These are phyloP conservation scores for Cyrtorhinus lividipennis DNA, from an alignment of 1,140 invertebrate genomes.

Conservation along the genomic window DNA sequence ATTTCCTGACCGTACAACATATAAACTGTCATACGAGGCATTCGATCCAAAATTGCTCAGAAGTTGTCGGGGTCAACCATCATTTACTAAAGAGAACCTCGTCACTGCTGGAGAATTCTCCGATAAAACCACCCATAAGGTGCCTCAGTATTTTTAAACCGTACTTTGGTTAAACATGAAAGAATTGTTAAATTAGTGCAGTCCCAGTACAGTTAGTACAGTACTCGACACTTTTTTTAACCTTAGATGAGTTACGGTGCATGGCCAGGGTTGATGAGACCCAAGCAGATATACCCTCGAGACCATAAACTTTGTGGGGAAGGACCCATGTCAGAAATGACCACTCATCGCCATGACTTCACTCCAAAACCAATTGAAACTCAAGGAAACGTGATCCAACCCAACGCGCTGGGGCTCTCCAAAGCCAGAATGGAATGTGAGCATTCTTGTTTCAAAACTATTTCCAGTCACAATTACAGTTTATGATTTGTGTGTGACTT, in stretches of 20 bases:
- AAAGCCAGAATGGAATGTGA: conserved; percentile 20
- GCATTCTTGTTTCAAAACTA: not conserved
- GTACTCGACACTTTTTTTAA: too few species aligned
- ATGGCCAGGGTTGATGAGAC: conserved; percentile 18
- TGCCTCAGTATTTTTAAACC: too few species aligned
- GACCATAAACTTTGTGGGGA: conserved; percentile 23
- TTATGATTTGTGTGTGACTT: too few species aligned
- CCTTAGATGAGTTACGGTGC: conserved; percentile 25
- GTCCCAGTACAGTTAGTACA: too few species aligned
- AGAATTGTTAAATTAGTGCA: too few species aligned
- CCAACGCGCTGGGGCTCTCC: conserved; percentile 21
- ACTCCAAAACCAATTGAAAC: conserved; percentile 22
- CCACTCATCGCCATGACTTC: conserved; percentile 24
- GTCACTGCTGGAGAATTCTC: conserved; percentile 20
- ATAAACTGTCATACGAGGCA: conserved; percentile 22
- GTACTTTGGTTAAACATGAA: too few species aligned
- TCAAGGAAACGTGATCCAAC: conserved; percentile 15
- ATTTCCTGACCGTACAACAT: conserved; percentile 21
- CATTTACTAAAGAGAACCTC: conserved; percentile 20
- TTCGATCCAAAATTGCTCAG: conserved; percentile 20
- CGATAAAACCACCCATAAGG: conserved; percentile 21
- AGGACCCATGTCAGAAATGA: conserved; percentile 22
- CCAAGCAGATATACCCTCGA: conserved; percentile 19
- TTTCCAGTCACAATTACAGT: too few species aligned
- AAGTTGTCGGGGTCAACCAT: conserved; percentile 18